Percentiles rank a stretch among this genome's conserved stretches.
phyloP scores from a whole-genome alignment of 2,797 vertebrate genomes.

The Pantherophis alleghaniensis region DNA sequence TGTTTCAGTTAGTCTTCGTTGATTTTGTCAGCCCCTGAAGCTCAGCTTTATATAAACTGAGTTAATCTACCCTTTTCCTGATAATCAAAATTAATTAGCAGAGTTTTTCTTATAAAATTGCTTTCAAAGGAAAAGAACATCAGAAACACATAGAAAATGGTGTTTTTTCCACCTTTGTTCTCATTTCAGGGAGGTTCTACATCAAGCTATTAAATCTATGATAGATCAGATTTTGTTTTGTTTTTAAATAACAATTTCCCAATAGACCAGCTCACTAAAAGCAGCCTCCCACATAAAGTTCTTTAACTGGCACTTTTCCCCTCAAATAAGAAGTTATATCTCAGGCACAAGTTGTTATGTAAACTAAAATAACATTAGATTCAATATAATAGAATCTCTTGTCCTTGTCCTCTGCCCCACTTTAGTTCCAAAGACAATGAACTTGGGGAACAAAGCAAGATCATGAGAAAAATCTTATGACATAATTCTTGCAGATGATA shows the following conservation, averaged over 20 bases:
- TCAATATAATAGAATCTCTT: neutral
- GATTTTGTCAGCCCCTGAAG: neutral
- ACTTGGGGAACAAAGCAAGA: neutral
- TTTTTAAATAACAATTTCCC: neutral
- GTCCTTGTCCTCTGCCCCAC: neutral
- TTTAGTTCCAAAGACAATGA: neutral
- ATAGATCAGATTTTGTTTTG: neutral
- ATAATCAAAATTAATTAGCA: conserved; percentile 28
- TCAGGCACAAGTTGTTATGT: neutral
- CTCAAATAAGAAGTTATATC: neutral
- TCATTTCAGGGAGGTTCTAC: neutral
- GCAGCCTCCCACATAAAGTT: conserved; percentile 5
- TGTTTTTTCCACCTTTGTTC: neutral
- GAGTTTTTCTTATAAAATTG: neutral
- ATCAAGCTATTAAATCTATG: neutral
- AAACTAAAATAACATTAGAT: neutral
- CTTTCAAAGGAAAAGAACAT: neutral
- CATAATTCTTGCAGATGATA: neutral
- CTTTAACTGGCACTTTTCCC: neutral
- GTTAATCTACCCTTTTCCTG: neutral
- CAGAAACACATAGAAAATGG: neutral
- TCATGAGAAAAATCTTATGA: neutral
- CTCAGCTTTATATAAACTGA: neutral
- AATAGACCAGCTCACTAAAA: neutral
- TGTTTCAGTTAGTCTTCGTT: neutral